phyloP scores from a whole-genome alignment of 2,888 invertebrate genomes.

The Rhabditoides inermis region DNA sequence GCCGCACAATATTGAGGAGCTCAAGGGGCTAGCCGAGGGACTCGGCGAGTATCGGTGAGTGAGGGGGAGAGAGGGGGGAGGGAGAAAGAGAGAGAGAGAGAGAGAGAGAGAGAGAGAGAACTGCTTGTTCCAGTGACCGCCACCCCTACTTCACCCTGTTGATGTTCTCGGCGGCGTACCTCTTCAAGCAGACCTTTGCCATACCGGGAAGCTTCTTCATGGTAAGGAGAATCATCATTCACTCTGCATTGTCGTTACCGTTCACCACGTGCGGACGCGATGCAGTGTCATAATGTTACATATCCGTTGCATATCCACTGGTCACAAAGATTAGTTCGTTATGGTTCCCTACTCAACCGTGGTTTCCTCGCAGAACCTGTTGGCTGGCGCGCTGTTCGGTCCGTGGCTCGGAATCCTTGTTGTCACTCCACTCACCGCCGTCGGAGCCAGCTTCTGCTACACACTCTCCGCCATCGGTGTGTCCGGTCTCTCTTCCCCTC shows the following conservation, averaged over 20 bases:
- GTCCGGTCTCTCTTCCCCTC: too few relatives aligned
- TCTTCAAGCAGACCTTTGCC: constrained; percentile 62
- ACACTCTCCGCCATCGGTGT: constrained; percentile 18
- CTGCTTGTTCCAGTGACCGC: constrained; percentile 49
- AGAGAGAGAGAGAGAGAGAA: too few relatives aligned
- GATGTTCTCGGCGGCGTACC: constrained; percentile 58
- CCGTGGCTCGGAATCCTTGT: constrained; percentile 18
- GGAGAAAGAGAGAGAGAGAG: too few relatives aligned
- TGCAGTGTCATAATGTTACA: neutral
- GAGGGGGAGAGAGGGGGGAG: too few relatives aligned
- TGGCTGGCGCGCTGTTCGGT: constrained; percentile 33
- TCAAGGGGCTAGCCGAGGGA: constrained; percentile 4
- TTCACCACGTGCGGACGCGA: neutral
- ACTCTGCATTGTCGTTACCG: too few relatives aligned
- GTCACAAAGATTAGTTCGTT: neutral
- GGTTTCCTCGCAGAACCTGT: constrained; percentile 19
- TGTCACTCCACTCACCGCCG: constrained; percentile 18
- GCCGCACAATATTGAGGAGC: constrained; percentile 10
- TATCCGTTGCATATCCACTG: neutral
- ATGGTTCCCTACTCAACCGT: neutral
- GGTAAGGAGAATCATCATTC: constrained; percentile 52
- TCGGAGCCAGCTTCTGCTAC: constrained; percentile 28
- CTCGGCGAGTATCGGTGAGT: constrained; percentile 6
- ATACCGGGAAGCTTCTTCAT: constrained; percentile 62
- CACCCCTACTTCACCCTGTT: constrained; percentile 56